Evolutionary conservation across 1,140 invertebrate species (phyloP).

Genomic region (Diuraphis noxia): DNA sequence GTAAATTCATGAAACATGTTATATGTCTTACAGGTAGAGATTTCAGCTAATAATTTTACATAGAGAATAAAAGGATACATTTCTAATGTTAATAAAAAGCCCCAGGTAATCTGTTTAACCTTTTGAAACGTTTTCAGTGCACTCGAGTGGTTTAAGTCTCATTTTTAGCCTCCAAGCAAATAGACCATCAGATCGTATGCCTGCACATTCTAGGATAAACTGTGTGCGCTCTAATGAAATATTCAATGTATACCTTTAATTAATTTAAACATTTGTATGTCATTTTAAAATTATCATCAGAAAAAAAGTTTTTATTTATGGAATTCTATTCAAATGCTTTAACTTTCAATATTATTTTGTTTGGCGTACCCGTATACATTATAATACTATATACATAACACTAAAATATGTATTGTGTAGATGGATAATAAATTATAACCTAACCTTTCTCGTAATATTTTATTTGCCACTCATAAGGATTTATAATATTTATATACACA

Average conservation of each 20-base stretch:
- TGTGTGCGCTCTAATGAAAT: background rate
- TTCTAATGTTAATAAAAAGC: constrained; percentile 16
- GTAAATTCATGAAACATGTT: background rate
- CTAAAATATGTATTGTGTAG: background rate
- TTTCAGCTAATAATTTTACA: background rate
- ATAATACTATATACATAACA: background rate
- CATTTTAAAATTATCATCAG: background rate
- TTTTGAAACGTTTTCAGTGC: constrained; percentile 21
- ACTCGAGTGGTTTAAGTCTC: background rate
- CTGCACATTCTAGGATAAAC: background rate
- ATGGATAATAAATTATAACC: background rate
- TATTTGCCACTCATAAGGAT: background rate
- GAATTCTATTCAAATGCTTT: background rate
- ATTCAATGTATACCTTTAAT: background rate
- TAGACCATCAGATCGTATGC: background rate
- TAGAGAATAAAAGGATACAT: background rate
- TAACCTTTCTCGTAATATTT: background rate
- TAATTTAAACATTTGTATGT: background rate
- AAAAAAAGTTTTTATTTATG: background rate
- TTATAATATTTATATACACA: background rate
- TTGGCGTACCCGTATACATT: background rate
- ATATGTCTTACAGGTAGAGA: background rate
- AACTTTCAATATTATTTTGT: background rate
- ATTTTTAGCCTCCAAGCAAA: background rate
- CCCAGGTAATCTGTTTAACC: constrained; percentile 6